Evolutionary conservation across 2,113 vertebrate species (phyloP).

Genomic region (Saccopteryx leptura): DNA sequence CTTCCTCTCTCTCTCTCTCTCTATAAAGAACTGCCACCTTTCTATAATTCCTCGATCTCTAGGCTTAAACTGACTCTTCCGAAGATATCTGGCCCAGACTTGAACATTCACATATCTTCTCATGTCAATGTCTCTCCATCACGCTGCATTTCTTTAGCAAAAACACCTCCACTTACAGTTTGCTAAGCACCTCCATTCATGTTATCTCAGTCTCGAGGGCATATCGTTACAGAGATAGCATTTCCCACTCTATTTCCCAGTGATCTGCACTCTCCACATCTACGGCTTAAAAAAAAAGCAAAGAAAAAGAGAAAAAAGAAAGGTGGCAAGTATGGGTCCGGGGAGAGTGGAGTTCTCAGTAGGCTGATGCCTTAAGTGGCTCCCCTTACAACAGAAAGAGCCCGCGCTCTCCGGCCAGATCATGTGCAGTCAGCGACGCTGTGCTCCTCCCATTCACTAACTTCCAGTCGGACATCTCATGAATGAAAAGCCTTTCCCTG

Average conservation of each 20-base stretch:
- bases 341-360: not conserved
- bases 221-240: not conserved
- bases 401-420: no score
- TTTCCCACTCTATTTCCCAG: not conserved
- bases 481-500: not conserved
- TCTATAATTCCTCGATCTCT: not conserved
- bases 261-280: not conserved
- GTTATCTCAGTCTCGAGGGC: not conserved
- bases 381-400: not conserved
- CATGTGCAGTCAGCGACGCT: fast-evolving
- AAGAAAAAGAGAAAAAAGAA: not conserved
- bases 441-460: not conserved
- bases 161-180: not conserved
- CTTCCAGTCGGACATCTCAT: not conserved
- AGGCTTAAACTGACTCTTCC: not conserved
- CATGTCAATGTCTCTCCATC: not conserved
- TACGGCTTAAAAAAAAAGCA: not conserved
- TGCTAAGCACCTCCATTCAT: not conserved
- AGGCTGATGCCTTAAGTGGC: not conserved
- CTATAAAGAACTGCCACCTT: not conserved
- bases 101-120: not conserved
- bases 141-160: not conserved
- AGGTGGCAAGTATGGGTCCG: not conserved
- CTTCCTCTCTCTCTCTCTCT: not conserved
- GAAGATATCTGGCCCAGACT: not conserved